These are phyloP conservation scores for Manacus vitellinus DNA, from an alignment of 2,113 vertebrate genomes.

Conservation along the genomic window DNA sequence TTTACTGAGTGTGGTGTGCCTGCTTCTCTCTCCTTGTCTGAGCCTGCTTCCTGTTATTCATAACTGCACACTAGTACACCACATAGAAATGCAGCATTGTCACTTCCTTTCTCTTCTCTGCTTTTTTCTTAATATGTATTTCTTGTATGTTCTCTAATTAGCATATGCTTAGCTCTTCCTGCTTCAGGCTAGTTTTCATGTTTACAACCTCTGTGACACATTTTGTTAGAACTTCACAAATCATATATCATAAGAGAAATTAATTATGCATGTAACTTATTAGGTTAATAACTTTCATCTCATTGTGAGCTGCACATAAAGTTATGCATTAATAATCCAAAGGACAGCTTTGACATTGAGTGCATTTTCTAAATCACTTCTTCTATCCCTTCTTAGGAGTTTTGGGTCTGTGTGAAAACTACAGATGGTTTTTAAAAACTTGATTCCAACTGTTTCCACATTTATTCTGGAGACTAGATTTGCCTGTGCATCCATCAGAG, in stretches of 20 bases:
- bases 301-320: neutral
- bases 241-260: slow-evolving; percentile 29
- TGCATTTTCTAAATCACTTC: neutral
- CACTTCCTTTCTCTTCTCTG: neutral
- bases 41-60: neutral
- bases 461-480: neutral
- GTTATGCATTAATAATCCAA: slow-evolving; percentile 38
- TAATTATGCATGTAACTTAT: slow-evolving; percentile 57
- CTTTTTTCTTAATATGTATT: slow-evolving; percentile 11
- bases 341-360: neutral
- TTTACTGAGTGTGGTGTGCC: neutral
- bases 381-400: neutral
- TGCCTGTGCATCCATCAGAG: neutral
- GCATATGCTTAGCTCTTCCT: slow-evolving; percentile 8
- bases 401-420: neutral
- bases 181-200: slow-evolving; percentile 55
- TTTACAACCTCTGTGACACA: slow-evolving; percentile 25
- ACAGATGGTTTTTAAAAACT: neutral
- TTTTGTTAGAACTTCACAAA: slow-evolving; percentile 35
- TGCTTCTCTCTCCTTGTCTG: neutral
- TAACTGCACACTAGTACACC: neutral
- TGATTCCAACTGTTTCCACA: neutral
- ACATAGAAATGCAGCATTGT: neutral
- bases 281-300: slow-evolving; percentile 42
- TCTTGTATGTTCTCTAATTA: slow-evolving; percentile 19